Conservation (phyloP, 2,888 invertebrate species). For the Trissonchulus latispiculum region DNA sequence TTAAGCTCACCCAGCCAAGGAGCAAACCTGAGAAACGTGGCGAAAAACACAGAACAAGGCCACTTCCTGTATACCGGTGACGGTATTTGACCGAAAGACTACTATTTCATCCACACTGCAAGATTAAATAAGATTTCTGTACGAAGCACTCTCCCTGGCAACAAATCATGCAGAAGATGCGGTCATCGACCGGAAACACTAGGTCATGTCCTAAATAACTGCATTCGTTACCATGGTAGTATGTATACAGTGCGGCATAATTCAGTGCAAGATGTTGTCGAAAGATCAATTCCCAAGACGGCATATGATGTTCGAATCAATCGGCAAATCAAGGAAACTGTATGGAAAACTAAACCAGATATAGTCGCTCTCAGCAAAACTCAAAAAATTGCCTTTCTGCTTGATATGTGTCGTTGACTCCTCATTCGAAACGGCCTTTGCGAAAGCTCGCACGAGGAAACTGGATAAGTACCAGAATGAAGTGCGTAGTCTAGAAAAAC, state of each 20-base stretch:
- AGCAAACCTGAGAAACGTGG: background rate
- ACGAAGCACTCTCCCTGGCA: background rate
- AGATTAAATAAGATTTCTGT: background rate
- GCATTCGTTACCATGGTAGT: background rate
- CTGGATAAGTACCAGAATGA: no score
- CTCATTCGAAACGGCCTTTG: no score
- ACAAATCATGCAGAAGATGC: background rate
- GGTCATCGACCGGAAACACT: background rate
- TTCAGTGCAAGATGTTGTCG: background rate
- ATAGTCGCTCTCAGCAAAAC: no score
- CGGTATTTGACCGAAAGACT: background rate
- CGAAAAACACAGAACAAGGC: background rate
- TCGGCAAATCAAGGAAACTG: no score
- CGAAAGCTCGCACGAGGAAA: no score
- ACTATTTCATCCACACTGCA: background rate
- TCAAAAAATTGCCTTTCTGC: no score
- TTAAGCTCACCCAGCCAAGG: background rate
- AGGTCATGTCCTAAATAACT: background rate
- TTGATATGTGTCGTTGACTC: no score
- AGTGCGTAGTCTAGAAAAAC: no score
- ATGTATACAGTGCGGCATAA: background rate
- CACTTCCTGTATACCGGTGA: background rate
- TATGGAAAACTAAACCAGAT: no score
- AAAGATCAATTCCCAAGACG: background rate
- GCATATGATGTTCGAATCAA: no score